Evolutionary conservation across 2,888 invertebrate species (phyloP).

Genomic region (Epinotia nisella): DNA sequence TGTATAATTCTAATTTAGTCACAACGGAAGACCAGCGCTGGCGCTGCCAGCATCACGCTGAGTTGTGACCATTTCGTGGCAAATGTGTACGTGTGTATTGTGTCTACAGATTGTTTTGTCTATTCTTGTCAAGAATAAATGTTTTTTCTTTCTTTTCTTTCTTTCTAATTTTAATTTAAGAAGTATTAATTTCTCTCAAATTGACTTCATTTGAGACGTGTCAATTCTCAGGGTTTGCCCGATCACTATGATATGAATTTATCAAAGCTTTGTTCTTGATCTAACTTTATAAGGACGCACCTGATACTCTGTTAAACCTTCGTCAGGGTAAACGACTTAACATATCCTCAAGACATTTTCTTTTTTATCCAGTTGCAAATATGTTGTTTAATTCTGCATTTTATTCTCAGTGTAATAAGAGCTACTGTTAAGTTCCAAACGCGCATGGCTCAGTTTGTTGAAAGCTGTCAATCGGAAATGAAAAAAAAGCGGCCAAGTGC

Average conservation of each 20-base stretch:
- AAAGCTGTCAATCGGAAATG: slow-evolving; percentile 24
- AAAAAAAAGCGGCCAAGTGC: slow-evolving; percentile 23
- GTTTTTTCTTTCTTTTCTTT: too few relatives aligned
- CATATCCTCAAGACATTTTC: slow-evolving; percentile 22
- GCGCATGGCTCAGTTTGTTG: neutral
- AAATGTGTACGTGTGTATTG: too few relatives aligned
- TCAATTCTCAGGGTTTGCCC: neutral
- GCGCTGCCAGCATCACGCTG: too few relatives aligned
- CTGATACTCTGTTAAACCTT: slow-evolving; percentile 41
- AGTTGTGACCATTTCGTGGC: too few relatives aligned
- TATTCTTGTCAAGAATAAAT: too few relatives aligned
- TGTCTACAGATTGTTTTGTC: too few relatives aligned
- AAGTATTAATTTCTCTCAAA: too few relatives aligned
- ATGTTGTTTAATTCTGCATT: neutral
- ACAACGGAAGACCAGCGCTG: too few relatives aligned
- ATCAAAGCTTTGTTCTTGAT: slow-evolving; percentile 37
- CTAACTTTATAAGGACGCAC: slow-evolving; percentile 39
- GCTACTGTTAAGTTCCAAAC: neutral
- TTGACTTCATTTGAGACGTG: neutral
- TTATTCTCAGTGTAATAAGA: neutral
- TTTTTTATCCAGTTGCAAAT: neutral
- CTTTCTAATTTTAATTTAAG: too few relatives aligned
- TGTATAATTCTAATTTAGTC: too few relatives aligned
- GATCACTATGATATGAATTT: slow-evolving; percentile 33
- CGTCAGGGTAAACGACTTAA: slow-evolving; percentile 39